phyloP scores from a whole-genome alignment of 2,797 vertebrate species.

The Erpetoichthys calabaricus region DNA sequence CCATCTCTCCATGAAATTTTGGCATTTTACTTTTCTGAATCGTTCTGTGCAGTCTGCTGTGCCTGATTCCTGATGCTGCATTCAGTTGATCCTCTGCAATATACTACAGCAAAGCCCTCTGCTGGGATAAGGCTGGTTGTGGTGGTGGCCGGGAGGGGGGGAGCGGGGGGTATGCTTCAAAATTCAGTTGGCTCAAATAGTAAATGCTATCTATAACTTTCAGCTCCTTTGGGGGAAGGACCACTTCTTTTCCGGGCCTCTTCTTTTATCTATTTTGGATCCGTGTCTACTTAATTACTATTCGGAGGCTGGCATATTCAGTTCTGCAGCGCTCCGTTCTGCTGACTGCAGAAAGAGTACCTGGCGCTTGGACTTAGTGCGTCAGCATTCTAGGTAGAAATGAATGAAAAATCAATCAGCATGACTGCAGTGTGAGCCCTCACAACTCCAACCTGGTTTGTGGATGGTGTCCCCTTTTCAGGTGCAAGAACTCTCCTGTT shows the following conservation, averaged over 20 bases:
- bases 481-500: slow-evolving; percentile 17
- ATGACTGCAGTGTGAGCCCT: slow-evolving; percentile 45
- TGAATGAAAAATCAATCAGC: slow-evolving; percentile 74
- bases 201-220: slow-evolving; percentile 6
- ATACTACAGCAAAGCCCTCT: no score
- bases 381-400: slow-evolving; percentile 67
- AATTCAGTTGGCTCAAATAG: not conserved
- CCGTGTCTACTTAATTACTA: slow-evolving; percentile 47
- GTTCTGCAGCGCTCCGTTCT: slow-evolving; percentile 59
- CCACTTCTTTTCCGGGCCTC: slow-evolving; percentile 15
- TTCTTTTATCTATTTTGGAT: slow-evolving; percentile 31
- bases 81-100: no score
- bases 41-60: no score
- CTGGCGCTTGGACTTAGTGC: slow-evolving; percentile 46
- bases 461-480: slow-evolving; percentile 27
- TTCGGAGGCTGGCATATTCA: slow-evolving; percentile 41
- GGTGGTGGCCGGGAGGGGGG: no score
- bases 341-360: slow-evolving; percentile 76
- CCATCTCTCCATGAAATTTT: no score
- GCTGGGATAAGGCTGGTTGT: no score
- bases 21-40: no score
- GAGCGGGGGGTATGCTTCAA: no score
- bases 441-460: slow-evolving; percentile 38
- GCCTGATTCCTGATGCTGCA: no score
- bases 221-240: slow-evolving; percentile 13